Evolutionary conservation across 2,888 invertebrate species (phyloP), one percentile per base, ranked within the genome.

Genomic region (Parnassius glacialis): DNA sequence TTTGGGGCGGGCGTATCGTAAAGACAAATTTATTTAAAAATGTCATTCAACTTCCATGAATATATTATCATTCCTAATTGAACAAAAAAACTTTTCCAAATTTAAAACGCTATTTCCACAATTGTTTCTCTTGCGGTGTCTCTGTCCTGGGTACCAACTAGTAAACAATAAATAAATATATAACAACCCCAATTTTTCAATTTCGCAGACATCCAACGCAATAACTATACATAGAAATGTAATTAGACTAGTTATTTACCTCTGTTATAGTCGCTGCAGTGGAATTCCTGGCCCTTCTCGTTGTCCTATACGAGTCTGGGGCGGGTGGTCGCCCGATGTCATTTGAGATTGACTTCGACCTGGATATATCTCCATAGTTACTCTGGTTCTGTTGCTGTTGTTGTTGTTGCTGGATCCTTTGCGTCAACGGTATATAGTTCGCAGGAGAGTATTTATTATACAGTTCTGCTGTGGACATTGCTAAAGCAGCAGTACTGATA

Each of bases 361-460:
- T 76, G 0, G 90, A 78, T 12, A 91, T 90, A 61, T 91, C 90
- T 0, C 84, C 83, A 65, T 83, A 86, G 55, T 65, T 74, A 51
- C 78, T 84, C 67, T 85, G 83, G n/a, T 79, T 81, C 59, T 63
- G 62, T 11, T 55, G 55, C 45, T 61, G 74, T 57, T 79, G 79
- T 53, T 63, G 62, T 13, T 81, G 81, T 55, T 85, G 81, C 55
- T 88, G 85, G 0, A 90, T 71, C 61, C 92, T 76, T 65, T 91
- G 90, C 1, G 92, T 90, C 50, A 88, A 73, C 65, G 96, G 95
- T 75, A 94, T 93, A 82, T 96, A 96, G 78, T 94, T 94, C 50
- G 94, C 92, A 56, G 95, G 95, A 48, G 95, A 95, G 78, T 96
- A 96, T 82, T 95, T 95, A 74, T 94, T 94, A 77, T 94, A 94